Evolutionary conservation across 2,888 invertebrate genomes (phyloP), one percentile per base, ranked within the genome.

Genomic region (Euphydryas editha): DNA sequence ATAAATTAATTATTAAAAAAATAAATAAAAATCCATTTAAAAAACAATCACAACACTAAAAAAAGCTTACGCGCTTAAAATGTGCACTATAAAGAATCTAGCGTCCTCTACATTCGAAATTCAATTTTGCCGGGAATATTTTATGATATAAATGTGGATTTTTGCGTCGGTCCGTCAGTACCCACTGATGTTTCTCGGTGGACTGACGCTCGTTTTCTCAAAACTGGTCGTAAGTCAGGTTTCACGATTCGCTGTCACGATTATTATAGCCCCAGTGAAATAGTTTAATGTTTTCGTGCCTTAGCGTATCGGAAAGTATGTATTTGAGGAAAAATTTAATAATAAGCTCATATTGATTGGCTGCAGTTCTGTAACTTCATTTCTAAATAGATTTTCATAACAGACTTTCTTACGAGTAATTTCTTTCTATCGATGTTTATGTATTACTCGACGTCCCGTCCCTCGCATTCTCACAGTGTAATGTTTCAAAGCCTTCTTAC

Each of bases 171-270:
- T 61, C 69, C 83, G 86, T 82, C 78, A 73, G 78, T 67, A 46
- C 72, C 60, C 72, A 54, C 60, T 75, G 81, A 75, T 75, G 78
- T 77, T 76, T 76, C 69, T 74, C 71, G 75, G 77, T 75, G 72
- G 77, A 92, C 91, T 91, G 86, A 75, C 76, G 72, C 69, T 73
- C 74, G 79, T 78, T 86, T 89, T 87, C 86, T 84, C 80, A 79
- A 82, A 87, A 87, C 88, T 81, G 77, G 89, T 87, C 77, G 75
- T 24, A 78, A 84, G 72, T 73, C 75, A 69, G 72, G 77, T 80
- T 82, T 78, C 76, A 78, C 67, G 68, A 69, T 68, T 65, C 71
- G 82, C 84, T 84, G 76, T 83, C 84, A 77, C 76, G 83, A 81
- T 85, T 81, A 82, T 83, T 79, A 82, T 79, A 81, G 82, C 72